phyloP scores from a whole-genome alignment of 2,888 invertebrate genomes.

The Lysandra bellargus region DNA sequence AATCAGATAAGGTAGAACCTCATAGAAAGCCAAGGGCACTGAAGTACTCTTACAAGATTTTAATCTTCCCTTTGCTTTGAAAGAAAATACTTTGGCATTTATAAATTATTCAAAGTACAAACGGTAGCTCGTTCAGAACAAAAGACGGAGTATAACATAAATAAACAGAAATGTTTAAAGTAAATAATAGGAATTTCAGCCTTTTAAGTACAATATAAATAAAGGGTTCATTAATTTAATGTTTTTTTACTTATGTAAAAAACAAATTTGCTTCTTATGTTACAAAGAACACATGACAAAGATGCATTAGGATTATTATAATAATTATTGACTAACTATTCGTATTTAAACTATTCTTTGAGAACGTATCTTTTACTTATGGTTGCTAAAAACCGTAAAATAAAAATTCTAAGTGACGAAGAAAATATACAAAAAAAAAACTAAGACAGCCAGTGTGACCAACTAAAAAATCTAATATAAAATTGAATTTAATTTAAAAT shows the following conservation, averaged over 20 bases:
- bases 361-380: no score
- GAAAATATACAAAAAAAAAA: no score
- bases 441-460: background rate
- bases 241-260: no score
- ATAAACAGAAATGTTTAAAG: background rate
- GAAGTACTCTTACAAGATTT: conserved; percentile 24
- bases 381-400: background rate
- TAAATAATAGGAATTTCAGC: background rate
- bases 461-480: background rate
- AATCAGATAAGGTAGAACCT: conserved; percentile 1
- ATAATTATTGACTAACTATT: no score
- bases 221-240: background rate
- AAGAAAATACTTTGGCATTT: conserved; percentile 15
- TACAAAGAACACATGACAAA: no score
- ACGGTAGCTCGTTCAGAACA: background rate
- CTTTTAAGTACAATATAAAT: background rate
- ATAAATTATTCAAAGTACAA: background rate
- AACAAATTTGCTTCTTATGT: no score
- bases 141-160: background rate
- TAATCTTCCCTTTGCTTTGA: conserved; percentile 11
- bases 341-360: no score
- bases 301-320: no score
- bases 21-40: background rate
- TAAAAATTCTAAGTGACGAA: no score
- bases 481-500: background rate